These are phyloP conservation scores for Leptinotarsa defecta DNA, from an alignment of 1,140 invertebrate species.

Conservation along the genomic window DNA sequence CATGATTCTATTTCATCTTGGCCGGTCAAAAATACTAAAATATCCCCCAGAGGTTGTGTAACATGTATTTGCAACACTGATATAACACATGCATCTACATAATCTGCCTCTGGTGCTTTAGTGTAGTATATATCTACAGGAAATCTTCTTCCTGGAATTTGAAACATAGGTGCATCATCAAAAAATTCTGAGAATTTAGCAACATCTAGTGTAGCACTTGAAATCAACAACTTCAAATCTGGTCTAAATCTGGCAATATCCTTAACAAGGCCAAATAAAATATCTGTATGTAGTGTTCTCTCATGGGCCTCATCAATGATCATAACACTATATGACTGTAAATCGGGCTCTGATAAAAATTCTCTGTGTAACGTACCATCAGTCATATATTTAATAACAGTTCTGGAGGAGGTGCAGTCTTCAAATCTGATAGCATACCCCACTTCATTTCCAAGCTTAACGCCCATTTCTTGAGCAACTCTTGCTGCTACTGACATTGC, in stretches of 20 bases:
- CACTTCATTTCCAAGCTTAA: slow-evolving; percentile 97
- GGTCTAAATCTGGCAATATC: slow-evolving; percentile 94
- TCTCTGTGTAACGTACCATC: slow-evolving; percentile 98
- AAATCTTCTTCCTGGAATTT: slow-evolving; percentile 88
- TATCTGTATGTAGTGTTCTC: slow-evolving; percentile 93
- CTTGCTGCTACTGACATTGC: slow-evolving; percentile 99
- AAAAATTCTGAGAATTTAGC: slow-evolving; percentile 99
- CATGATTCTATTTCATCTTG: slow-evolving; percentile 97
- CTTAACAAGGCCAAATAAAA: slow-evolving; percentile 97
- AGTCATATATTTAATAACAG: slow-evolving; percentile 99
- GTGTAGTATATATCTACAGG: slow-evolving; percentile 99
- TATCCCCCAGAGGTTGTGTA: slow-evolving; percentile 92
- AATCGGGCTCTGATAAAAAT: slow-evolving; percentile 95
- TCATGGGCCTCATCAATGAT: slow-evolving; percentile 99
- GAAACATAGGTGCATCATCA: slow-evolving; percentile 97
- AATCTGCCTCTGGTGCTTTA: slow-evolving; percentile 98
- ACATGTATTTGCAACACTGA: slow-evolving; percentile 98
- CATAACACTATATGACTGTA: slow-evolving; percentile 94
- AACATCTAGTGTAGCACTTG: slow-evolving; percentile 96
- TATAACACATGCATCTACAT: slow-evolving; percentile 95
- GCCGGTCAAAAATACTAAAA: slow-evolving; percentile 96
- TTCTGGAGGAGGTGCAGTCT: slow-evolving; percentile 96
- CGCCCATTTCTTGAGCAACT: slow-evolving; percentile 99
- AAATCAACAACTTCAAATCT: slow-evolving; percentile 95
- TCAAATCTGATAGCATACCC: slow-evolving; percentile 99